Evolutionary conservation across 1,140 invertebrate species (phyloP), one percentile per base, ranked within the genome.

Genomic region (Parasteatoda tepidariorum): DNA sequence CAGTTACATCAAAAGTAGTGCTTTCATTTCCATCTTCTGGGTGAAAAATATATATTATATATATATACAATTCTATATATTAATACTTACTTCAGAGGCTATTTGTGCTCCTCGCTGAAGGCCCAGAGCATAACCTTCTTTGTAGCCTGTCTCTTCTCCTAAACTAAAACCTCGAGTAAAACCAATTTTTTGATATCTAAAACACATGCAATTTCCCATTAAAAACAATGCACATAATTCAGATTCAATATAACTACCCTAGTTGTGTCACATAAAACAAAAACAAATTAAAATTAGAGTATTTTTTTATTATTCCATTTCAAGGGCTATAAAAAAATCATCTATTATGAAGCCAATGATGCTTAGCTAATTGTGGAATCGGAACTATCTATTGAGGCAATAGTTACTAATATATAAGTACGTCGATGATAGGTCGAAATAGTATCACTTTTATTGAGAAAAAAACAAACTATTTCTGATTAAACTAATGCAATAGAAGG

Each of bases 61-160:
- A n/a, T n/a, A n/a, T n/a, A n/a, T n/a, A n/a, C n/a, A n/a, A n/a
- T n/a, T n/a, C n/a, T n/a, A n/a, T n/a, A n/a, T n/a, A n/a, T n/a
- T n/a, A 41, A 54, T 68, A 84, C 34, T 66, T 78, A 85, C 84
- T 81, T 87, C 87, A 33, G 87, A 86, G 26, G 87, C 87, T 61
- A 87, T 82, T 28, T 86, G 85, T 28, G 87, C 87, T 38, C 87
- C 87, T 85, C 84, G 84, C 57, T 86, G 84, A 26, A 87, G 67
- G 6, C 87, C 87, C 64, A 86, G 84, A 28, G 70, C 71, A 76
- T 87, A 87, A 4, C 87, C 87, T 84, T 87, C 87, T 66, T 85
- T 84, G 85, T 87, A 87, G 34, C 87, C 87, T 38, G 87, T 86
- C 68, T 87, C 86, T 84, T 87, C 87, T 26, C 87, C 87, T 24